Percentiles rank a stretch among this genome's conserved stretches.
phyloP scores from a whole-genome alignment of 2,113 vertebrate species.

The Stegostoma tigrinum region DNA sequence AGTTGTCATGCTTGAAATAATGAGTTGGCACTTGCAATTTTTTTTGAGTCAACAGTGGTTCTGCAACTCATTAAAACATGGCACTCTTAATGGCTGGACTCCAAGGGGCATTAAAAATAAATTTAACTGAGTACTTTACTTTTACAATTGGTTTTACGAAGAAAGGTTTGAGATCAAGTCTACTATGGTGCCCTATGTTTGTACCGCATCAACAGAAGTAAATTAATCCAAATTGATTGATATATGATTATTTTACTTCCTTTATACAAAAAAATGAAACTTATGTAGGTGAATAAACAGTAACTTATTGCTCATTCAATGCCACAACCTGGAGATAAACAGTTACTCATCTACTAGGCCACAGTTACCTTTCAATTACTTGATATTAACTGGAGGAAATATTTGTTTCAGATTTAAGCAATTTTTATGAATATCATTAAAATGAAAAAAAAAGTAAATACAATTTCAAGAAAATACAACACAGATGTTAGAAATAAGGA shows the following conservation, averaged over 20 bases:
- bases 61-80: background rate
- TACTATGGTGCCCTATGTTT: background rate
- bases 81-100: background rate
- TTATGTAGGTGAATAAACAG: background rate
- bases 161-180: background rate
- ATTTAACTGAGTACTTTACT: background rate
- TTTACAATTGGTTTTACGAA: background rate
- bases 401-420: constrained; percentile 5
- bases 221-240: background rate
- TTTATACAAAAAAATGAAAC: background rate
- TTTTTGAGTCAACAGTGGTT: background rate
- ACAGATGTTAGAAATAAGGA: constrained; percentile 21
- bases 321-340: background rate
- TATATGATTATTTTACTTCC: background rate
- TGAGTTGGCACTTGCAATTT: background rate
- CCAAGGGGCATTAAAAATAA: background rate
- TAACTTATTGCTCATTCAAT: background rate
- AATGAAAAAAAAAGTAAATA: background rate
- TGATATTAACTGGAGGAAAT: background rate
- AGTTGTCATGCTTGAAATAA: constrained; percentile 8
- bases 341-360: background rate
- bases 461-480: background rate
- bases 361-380: background rate
- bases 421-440: background rate
- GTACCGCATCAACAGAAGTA: background rate